Base-by-base conservation (phyloP, 2,797 vertebrate genomes). In the Acanthiza pusilla region DNA sequence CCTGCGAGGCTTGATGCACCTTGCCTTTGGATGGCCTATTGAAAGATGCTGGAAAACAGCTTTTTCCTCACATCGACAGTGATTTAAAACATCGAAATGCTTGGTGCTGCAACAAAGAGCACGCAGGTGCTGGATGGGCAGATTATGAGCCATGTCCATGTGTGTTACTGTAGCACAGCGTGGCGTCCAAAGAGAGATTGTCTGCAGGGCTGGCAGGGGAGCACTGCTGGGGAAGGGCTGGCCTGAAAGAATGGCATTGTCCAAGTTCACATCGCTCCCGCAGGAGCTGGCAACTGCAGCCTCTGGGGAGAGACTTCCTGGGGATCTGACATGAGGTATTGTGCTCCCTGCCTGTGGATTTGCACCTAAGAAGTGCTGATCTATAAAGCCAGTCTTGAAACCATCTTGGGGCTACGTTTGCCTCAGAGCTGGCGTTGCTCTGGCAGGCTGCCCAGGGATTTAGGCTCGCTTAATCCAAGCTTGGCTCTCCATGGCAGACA, bases 371-470 rank as follows among this genome's bases (percentile, higher is more conserved):
- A 91, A 89, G 62, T 90, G 75, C 86, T 40, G 92, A 87, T 58
- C 84, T 82, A 43, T 75, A 93, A 91, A 96, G 81, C 95, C 71
- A 16, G 77, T 54, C 88, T 83, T 73, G 82, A 96, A 96, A 95
- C 88, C 84, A 74, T 94, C 88, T 71, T 84, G 76, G 91, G 94
- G 92, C 85, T 91, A 55, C 13, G 0, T 87, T 85, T 91, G 68
- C 94, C 85, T 95, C 92, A 74, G 91, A 85, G 48, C 88, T 92
- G 86, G 95, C 63, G 5, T 94, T 85, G 94, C 86, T 87, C 91
- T 97, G 97, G 96, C 96, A 53, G 92, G 85, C 90, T 96, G 97
- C 96, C 96, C 94, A 81, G 94, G 88, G 96, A 96, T 97, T 97
- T 97, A 97, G 96, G 73, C 91, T 95, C 27, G 0, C 62, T 57